Base-by-base conservation (phyloP, 1,140 invertebrate species). In the Tenebrio molitor region DNA sequence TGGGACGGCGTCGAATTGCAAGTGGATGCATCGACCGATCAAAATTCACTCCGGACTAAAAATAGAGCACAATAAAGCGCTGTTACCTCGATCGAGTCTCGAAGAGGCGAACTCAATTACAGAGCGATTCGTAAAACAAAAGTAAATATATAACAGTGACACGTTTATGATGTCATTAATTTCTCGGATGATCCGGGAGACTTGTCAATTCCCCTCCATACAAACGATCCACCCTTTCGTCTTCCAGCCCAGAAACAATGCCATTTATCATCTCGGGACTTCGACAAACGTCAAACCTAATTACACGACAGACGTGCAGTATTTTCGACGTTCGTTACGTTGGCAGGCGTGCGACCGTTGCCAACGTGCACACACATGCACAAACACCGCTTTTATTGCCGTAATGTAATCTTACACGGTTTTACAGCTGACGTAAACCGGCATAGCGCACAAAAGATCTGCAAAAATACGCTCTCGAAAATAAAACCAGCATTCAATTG, bases 401-500 rank as follows among this genome's bases (percentile, higher is more conserved):
- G 50, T 58, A 58, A 58, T 58, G 50, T 58, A 58, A 58, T 58
- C 50, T 58, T 58, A 58, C 23, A 58, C 50, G 8, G 50, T 58
- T 58, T 58, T 58, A 58, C 50, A 29, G 23, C 50, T 58, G 50
- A 58, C 50, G 50, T 58, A 58, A 58, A 58, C 21, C 50, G 15
- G 50, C 23, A 50, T 10, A 19, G 19, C 17, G 50, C 29, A 58
- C 50, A 58, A 58, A 58, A 58, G 50, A 58, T 58, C 50, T 58
- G 50, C 50, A 58, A 58, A 39, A 53, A 53, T 53, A 53, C 46
- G 46, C 17, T 46, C 42, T 53, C 46, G 58, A 67, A 68, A 68
- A 42, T 42, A 70, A 62, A 39, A 58, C 63, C 62, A 50, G 42
- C 70, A 69, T 73, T 73, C 65, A 73, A 69, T 73, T 69, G 71